phyloP scores from a whole-genome alignment of 2,888 invertebrate species.

The Dolomedes plantarius region DNA sequence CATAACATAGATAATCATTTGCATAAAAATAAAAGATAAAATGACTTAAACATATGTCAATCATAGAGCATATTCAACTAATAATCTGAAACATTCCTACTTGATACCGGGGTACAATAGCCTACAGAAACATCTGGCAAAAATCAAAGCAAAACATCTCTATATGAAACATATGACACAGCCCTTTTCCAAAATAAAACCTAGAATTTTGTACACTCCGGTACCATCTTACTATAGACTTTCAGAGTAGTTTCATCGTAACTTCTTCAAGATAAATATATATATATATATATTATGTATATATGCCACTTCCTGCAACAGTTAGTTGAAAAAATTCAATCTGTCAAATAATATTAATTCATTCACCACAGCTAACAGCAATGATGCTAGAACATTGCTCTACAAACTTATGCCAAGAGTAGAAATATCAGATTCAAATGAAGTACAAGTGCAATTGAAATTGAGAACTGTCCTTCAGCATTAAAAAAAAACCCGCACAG shows the following conservation, averaged over 20 bases:
- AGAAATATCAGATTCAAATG: slow-evolving; percentile 61
- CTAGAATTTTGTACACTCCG: slow-evolving; percentile 47
- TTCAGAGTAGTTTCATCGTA: slow-evolving; percentile 46
- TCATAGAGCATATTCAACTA: slow-evolving; percentile 49
- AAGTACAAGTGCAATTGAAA: slow-evolving; percentile 67
- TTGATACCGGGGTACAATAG: slow-evolving; percentile 49
- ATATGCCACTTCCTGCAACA: slow-evolving; percentile 21
- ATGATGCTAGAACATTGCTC: slow-evolving; percentile 60
- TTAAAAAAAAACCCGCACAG: slow-evolving; percentile 36
- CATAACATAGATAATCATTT: slow-evolving; percentile 64
- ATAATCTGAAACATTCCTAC: slow-evolving; percentile 67
- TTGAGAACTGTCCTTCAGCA: slow-evolving; percentile 44
- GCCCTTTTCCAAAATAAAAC: slow-evolving; percentile 45
- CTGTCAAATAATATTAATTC: slow-evolving; percentile 28
- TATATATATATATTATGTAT: slow-evolving; percentile 23
- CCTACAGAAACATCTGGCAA: slow-evolving; percentile 31
- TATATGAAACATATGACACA: slow-evolving; percentile 34
- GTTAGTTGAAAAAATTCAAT: slow-evolving; percentile 21
- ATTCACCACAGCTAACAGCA: slow-evolving; percentile 67
- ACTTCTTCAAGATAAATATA: slow-evolving; percentile 52
- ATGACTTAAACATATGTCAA: slow-evolving; percentile 68
- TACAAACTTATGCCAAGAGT: slow-evolving; percentile 64
- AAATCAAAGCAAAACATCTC: slow-evolving; percentile 48
- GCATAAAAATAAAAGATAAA: slow-evolving; percentile 67
- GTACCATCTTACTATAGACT: slow-evolving; percentile 40